Conservation (phyloP, 2,888 invertebrate species). For the Rotaria socialis region DNA sequence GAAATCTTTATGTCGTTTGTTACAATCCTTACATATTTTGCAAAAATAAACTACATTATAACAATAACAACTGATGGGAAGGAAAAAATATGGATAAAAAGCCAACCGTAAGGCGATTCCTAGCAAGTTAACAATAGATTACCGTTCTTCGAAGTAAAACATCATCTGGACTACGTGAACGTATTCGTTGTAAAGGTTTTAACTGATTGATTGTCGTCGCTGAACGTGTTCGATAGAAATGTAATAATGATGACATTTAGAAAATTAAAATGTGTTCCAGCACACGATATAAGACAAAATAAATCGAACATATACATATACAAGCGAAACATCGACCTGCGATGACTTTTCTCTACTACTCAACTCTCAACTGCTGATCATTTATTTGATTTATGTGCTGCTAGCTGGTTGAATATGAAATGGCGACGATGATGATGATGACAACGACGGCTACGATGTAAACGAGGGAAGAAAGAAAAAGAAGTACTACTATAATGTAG, state of each 20-base stretch:
- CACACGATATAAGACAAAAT: neutral
- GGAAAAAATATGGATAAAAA: neutral
- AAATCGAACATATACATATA: neutral
- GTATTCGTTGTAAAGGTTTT: neutral
- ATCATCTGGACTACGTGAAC: neutral
- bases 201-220: constrained; percentile 8
- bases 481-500: constrained; percentile 8
- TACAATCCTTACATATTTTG: neutral
- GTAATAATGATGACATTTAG: neutral
- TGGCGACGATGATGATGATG: neutral
- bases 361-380: neutral
- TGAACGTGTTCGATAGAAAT: constrained; percentile 14
- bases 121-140: neutral
- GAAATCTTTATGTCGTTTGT: neutral
- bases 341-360: neutral
- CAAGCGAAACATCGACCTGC: neutral
- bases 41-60: neutral
- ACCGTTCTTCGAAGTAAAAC: constrained; percentile 3
- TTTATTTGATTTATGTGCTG: neutral
- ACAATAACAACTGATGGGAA: neutral
- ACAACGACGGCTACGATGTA: neutral
- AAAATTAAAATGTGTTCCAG: neutral
- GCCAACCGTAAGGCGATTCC: no score
- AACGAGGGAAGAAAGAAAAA: neutral
- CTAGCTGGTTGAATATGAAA: neutral